Conservation (phyloP, 2,888 invertebrate species). For the Torymus aiolomorphi region DNA sequence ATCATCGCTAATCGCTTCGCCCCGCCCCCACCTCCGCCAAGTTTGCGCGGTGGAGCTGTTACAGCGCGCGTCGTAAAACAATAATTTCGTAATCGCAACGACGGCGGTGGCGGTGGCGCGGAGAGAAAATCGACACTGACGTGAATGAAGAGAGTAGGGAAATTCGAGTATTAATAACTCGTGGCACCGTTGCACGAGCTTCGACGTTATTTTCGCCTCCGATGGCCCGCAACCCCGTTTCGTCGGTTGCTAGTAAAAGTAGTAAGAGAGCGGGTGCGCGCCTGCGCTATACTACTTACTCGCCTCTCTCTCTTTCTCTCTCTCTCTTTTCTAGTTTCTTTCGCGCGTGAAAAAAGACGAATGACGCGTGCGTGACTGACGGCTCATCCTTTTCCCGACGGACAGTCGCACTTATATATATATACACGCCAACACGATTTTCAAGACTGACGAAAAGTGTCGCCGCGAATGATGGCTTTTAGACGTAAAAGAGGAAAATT, state of each 20-base stretch:
- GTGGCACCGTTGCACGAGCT: slow-evolving; percentile 69
- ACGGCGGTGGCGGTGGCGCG: not conserved
- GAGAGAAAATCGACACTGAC: slow-evolving; percentile 61
- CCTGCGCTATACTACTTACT: not conserved
- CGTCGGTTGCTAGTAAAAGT: slow-evolving; percentile 59
- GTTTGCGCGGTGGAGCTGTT: too few relatives aligned
- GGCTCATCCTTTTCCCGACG: slow-evolving; percentile 26
- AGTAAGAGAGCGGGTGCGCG: slow-evolving; percentile 56
- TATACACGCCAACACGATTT: too few relatives aligned
- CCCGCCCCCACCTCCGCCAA: not conserved
- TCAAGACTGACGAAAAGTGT: too few relatives aligned
- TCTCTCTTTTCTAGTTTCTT: slow-evolving; percentile 30
- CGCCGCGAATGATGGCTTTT: too few relatives aligned
- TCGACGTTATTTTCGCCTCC: slow-evolving; percentile 70
- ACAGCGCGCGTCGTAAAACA: slow-evolving; percentile 25
- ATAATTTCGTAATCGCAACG: slow-evolving; percentile 46
- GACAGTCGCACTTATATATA: too few relatives aligned
- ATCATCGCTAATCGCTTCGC: slow-evolving; percentile 12
- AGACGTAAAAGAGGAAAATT: too few relatives aligned
- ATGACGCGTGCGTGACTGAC: slow-evolving; percentile 1
- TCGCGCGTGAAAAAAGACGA: slow-evolving; percentile 38
- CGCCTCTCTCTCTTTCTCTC: slow-evolving; percentile 30
- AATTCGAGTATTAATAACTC: slow-evolving; percentile 73
- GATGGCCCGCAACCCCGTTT: slow-evolving; percentile 63
- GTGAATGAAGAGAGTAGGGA: slow-evolving; percentile 70